These are phyloP conservation scores for Aphelocoma californica DNA, from an alignment of 2,797 vertebrate genomes.

Conservation along the genomic window DNA sequence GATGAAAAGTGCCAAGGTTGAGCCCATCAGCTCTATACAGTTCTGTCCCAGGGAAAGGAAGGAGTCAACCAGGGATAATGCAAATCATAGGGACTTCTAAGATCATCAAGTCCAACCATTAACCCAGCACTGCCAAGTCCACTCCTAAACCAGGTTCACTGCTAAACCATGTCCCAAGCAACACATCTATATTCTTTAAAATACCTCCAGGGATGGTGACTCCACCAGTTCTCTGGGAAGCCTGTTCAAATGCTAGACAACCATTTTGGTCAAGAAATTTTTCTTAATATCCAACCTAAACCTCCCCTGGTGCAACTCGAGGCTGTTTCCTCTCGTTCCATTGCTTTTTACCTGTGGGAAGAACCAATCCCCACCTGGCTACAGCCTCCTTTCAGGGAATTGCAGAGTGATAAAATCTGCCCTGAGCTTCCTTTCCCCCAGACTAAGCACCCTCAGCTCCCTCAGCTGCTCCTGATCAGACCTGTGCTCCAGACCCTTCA, in stretches of 20 bases:
- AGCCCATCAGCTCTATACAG: neutral
- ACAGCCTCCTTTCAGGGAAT: neutral
- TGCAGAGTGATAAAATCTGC: neutral
- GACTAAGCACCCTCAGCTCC: neutral
- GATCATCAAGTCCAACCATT: too few species aligned
- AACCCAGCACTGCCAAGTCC: neutral
- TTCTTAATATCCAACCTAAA: neutral
- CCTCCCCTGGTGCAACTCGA: neutral
- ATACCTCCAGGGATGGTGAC: neutral
- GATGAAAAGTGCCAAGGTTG: neutral
- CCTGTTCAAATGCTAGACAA: neutral
- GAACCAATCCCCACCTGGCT: neutral
- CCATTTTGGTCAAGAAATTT: neutral
- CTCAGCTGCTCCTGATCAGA: neutral
- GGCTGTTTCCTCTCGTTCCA: neutral
- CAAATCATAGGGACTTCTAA: neutral
- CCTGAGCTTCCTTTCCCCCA: neutral
- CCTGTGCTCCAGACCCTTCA: neutral
- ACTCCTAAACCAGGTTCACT: neutral
- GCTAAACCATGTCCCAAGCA: neutral
- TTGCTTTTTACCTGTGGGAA: neutral
- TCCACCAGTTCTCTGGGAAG: neutral
- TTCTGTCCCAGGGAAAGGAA: neutral
- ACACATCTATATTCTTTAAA: neutral
- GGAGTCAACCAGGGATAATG: neutral